phyloP scores from a whole-genome alignment of 2,113 vertebrate genomes.

The Solea senegalensis region DNA sequence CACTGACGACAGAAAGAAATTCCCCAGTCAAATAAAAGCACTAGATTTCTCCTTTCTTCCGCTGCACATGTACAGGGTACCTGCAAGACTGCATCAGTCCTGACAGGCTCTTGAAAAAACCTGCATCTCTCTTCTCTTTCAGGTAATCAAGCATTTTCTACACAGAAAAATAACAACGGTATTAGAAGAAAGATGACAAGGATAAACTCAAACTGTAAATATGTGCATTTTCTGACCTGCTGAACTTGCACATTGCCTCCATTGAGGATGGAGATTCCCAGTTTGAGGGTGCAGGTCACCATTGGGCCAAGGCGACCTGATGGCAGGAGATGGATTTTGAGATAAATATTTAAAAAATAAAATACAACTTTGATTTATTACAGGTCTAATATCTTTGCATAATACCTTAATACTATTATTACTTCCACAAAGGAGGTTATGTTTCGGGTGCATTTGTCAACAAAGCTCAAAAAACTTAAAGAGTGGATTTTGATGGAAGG shows the following conservation, averaged over 20 bases:
- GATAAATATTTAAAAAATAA: not conserved
- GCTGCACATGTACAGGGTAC: conserved; percentile 62
- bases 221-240: conserved; percentile 81
- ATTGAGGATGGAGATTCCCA: conserved; percentile 95
- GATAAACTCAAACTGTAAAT: not conserved
- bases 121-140: conserved; percentile 96
- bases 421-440: too few species aligned
- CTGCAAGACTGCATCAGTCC: conserved; percentile 98
- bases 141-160: conserved; percentile 99
- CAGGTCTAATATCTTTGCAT: too few species aligned
- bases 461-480: too few species aligned
- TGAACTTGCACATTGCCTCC: conserved; percentile 95
- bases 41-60: not conserved
- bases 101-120: conserved; percentile 97
- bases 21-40: conserved; percentile 18
- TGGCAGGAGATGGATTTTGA: not conserved
- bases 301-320: conserved; percentile 91
- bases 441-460: too few species aligned
- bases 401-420: too few species aligned
- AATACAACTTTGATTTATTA: not conserved
- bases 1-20: conserved; percentile 74
- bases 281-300: conserved; percentile 95
- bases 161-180: conserved; percentile 11
- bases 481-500: too few species aligned
- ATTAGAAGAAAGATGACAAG: not conserved